Base-by-base conservation (phyloP, 2,113 vertebrate genomes). In the Meles meles region DNA sequence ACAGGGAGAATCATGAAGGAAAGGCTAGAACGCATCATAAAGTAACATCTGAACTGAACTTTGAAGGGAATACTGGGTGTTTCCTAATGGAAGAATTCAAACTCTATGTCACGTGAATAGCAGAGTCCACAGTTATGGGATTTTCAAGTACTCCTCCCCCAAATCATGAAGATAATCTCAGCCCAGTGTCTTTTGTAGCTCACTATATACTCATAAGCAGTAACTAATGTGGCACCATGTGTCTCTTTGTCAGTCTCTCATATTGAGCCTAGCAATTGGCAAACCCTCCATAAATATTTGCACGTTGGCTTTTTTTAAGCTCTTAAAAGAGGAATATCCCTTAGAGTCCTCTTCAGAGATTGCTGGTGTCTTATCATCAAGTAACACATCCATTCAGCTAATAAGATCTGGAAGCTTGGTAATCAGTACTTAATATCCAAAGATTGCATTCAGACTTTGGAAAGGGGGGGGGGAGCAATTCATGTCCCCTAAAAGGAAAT, bases 241-340 rank as follows among this genome's bases (percentile, higher is more conserved):
- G 31, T n/a, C 44, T 93, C 37, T 87, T 61, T 67, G 55, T 81
- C 86, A 77, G 42, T n/a, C 65, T n/a, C 47, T 84, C 72, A 61
- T 13, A 23, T 2, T 88, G 77, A 93, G 37, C 39, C 63, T 21
- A 15, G 67, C 29, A 47, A 1, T 44, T 74, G 49, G 85, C 85
- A 96, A 72, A 94, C 65, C 47, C 29, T 67, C 76, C 31, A 13
- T 76, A 69, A 47, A 42, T 96, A 74, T 96, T 97, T 96, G 84
- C 57, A 90, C 93, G 72, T 9, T 77, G 85, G 69, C 49, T 94
- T 92, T 85, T 88, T 96, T 63, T 71, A 97, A 96, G 81, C 92
- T 90, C 34, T 90, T 95, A 65, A 93, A 49, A 81, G 63, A 69
- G 20, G 37, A 34, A 14, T 84, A 81, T 79, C 90, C 88, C 81